Conservation (phyloP, 2,888 invertebrate species). For the Nebria brevicollis region DNA sequence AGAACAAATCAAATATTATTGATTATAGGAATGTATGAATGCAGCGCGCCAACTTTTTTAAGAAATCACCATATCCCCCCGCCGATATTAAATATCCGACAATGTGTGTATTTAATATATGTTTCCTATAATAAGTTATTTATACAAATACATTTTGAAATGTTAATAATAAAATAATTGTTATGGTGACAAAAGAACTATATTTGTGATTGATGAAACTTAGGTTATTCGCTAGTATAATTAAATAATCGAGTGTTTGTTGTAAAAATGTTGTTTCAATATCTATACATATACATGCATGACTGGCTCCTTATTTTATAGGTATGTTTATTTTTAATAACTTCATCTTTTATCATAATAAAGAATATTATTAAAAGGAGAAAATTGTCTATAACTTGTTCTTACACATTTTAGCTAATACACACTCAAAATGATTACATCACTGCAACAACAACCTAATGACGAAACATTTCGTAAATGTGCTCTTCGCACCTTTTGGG, state of each 20-base stretch:
- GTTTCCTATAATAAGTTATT: constrained; percentile 24
- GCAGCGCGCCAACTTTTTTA: constrained; percentile 6
- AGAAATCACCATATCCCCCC: constrained; percentile 19
- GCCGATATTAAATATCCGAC: constrained; percentile 17
- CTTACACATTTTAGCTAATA: not conserved
- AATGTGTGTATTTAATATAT: constrained; percentile 19
- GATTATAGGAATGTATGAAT: constrained; percentile 9
- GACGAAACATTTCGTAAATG: too few relatives aligned
- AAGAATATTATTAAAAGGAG: not conserved
- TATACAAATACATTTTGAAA: constrained; percentile 22
- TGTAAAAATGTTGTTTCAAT: constrained; percentile 23
- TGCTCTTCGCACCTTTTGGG: too few relatives aligned
- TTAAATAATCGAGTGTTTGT: constrained; percentile 41
- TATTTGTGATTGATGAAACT: constrained; percentile 23
- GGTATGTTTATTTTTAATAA: not conserved
- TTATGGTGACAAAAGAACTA: constrained; percentile 22
- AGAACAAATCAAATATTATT: constrained; percentile 8
- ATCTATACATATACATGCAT: not conserved
- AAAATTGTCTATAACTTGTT: not conserved
- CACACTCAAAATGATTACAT: too few relatives aligned
- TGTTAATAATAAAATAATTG: constrained; percentile 8
- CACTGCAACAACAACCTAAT: too few relatives aligned
- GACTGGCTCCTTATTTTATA: not conserved
- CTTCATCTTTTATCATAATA: not conserved
- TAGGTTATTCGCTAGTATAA: constrained; percentile 10